Evolutionary conservation across 2,113 vertebrate genomes (phyloP).

Genomic region (Pseudopodoces humilis): DNA sequence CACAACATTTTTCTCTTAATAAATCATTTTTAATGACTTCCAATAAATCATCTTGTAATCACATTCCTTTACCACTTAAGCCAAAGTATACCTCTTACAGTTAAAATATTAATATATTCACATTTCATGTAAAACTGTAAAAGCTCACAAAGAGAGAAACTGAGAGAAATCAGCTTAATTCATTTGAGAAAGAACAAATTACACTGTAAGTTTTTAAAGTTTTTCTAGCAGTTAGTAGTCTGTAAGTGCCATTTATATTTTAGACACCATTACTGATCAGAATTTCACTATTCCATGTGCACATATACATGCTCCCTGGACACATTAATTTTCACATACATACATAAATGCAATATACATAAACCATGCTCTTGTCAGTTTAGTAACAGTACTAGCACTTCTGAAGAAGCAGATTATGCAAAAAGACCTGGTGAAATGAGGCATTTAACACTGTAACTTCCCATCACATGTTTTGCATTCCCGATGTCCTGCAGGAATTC

Average conservation of each 20-base stretch:
- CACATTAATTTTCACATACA: background rate
- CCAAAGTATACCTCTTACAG: constrained; percentile 45
- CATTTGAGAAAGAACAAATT: constrained; percentile 28
- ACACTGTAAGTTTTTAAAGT: background rate
- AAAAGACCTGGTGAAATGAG: constrained; percentile 34
- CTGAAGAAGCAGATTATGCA: constrained; percentile 25
- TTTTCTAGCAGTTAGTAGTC: background rate
- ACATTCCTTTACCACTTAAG: constrained; percentile 63
- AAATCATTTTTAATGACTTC: constrained; percentile 69
- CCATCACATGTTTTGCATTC: constrained; percentile 27
- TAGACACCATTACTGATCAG: background rate
- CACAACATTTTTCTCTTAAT: constrained; percentile 62
- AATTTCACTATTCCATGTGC: background rate
- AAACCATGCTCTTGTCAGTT: constrained; percentile 2
- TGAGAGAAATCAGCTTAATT: constrained; percentile 24
- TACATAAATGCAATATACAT: background rate
- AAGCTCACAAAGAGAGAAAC: constrained; percentile 33
- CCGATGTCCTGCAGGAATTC: constrained; percentile 54
- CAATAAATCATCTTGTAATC: constrained; percentile 70
- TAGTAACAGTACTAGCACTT: constrained; percentile 35
- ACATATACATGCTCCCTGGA: background rate
- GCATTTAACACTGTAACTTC: constrained; percentile 50
- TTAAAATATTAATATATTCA: constrained; percentile 69
- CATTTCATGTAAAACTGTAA: constrained; percentile 38
- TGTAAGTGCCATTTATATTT: background rate